Evolutionary conservation across 2,888 invertebrate species (phyloP).

Genomic region (Orthosia cruda): DNA sequence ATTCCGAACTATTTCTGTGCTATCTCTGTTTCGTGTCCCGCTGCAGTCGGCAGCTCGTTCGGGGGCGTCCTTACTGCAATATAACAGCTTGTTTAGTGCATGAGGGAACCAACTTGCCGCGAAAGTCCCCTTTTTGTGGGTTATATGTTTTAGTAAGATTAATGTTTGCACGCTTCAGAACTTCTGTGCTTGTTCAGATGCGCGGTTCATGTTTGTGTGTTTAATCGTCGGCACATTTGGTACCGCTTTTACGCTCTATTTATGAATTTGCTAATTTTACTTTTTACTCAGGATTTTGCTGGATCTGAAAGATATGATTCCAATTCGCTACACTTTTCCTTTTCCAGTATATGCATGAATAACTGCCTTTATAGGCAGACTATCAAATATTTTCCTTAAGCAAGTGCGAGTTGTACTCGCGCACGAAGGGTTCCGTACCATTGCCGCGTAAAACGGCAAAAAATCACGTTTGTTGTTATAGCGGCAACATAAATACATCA

Average conservation of each 20-base stretch:
- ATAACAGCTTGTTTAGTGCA: slow-evolving; percentile 57
- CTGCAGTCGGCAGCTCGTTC: slow-evolving; percentile 57
- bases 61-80: slow-evolving; percentile 52
- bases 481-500: no score
- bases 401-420: no score
- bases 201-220: slow-evolving; percentile 5
- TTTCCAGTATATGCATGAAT: background rate
- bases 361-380: no score
- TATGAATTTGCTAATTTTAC: slow-evolving; percentile 11
- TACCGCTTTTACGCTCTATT: slow-evolving; percentile 27
- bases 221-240: slow-evolving; percentile 23
- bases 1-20: slow-evolving; percentile 71
- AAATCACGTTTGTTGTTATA: no score
- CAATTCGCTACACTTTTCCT: background rate
- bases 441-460: no score
- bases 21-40: slow-evolving; percentile 67
- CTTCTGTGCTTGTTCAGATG: slow-evolving; percentile 25
- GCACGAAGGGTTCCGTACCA: no score
- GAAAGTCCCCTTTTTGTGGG: slow-evolving; percentile 33
- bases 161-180: slow-evolving; percentile 28
- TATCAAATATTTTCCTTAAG: no score
- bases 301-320: slow-evolving; percentile 2
- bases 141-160: slow-evolving; percentile 35
- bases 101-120: slow-evolving; percentile 34
- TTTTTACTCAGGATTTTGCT: background rate